phyloP scores from a whole-genome alignment of 2,797 vertebrate genomes.

The Sebastes vulpes region DNA sequence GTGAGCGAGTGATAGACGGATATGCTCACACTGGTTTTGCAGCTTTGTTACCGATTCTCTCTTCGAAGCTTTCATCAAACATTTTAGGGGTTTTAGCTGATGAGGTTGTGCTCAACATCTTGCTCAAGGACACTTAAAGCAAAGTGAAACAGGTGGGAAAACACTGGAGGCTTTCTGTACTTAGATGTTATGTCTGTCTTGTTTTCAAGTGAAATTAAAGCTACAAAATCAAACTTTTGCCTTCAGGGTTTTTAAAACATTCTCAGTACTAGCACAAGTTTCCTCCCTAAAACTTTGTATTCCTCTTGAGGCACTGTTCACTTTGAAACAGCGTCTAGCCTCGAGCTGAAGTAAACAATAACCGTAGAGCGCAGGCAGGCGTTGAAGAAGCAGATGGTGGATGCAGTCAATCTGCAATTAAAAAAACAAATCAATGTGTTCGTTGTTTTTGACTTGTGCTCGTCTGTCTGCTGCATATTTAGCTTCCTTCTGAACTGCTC shows the following conservation, averaged over 20 bases:
- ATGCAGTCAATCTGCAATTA: constrained; percentile 7
- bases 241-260: not conserved
- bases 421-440: not conserved
- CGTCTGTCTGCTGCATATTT: not conserved
- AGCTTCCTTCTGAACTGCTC: not conserved
- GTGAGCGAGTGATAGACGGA: not conserved
- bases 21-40: not conserved
- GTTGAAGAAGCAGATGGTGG: constrained; percentile 21
- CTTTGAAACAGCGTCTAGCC: not conserved
- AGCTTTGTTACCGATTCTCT: not conserved
- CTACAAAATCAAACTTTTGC: not conserved
- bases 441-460: not conserved
- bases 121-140: not conserved
- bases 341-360: constrained; percentile 11
- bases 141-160: not conserved
- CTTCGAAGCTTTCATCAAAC: not conserved
- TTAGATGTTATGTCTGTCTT: too few species aligned
- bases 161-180: not conserved
- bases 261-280: not conserved
- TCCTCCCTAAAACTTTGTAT: not conserved
- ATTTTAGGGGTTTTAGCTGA: not conserved
- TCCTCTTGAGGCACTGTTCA: not conserved
- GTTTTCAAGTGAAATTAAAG: not conserved
- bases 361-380: not conserved
- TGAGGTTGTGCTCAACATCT: not conserved